A percentile compares a stretch with the other conserved stretches of the same genome.
Evolutionary conservation across 2,797 vertebrate species (phyloP).

Genomic region (Sandelia bainsii): DNA sequence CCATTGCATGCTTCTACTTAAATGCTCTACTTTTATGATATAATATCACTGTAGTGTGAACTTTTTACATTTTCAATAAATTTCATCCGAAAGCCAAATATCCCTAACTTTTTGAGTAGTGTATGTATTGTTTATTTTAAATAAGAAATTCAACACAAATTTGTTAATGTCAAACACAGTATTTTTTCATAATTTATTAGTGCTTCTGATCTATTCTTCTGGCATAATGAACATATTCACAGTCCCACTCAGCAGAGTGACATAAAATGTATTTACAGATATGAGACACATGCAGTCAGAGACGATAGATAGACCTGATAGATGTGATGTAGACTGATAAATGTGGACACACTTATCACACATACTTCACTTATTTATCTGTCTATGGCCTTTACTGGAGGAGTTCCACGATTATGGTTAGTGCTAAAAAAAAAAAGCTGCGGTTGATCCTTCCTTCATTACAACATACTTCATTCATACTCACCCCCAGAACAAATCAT

Average conservation of each 20-base stretch:
- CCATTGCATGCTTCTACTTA: no score
- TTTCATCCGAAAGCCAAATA: no score
- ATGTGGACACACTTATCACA: constrained; percentile 25
- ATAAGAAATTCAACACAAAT: no score
- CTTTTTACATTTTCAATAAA: no score
- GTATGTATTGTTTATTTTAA: no score
- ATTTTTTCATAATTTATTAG: constrained; percentile 69
- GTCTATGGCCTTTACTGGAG: constrained; percentile 21
- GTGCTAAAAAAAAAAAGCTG: constrained; percentile 58
- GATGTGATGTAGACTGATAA: constrained; percentile 26
- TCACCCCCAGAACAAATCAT: neutral
- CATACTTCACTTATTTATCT: constrained; percentile 30
- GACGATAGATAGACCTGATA: constrained; percentile 7
- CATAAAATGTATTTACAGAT: constrained; percentile 70
- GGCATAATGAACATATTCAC: constrained; percentile 58
- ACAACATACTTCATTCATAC: neutral
- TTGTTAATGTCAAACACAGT: constrained; percentile 68
- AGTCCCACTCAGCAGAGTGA: constrained; percentile 54
- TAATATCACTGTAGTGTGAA: no score
- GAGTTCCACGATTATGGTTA: constrained; percentile 54
- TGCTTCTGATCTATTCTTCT: constrained; percentile 55
- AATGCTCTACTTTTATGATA: no score
- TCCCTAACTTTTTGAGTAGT: no score
- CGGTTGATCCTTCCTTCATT: constrained; percentile 11
- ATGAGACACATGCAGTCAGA: constrained; percentile 30